A percentile compares a stretch with the other conserved stretches of the same genome.
Evolutionary conservation across 2,888 invertebrate species (phyloP).

Genomic region (Athetis lepigone): DNA sequence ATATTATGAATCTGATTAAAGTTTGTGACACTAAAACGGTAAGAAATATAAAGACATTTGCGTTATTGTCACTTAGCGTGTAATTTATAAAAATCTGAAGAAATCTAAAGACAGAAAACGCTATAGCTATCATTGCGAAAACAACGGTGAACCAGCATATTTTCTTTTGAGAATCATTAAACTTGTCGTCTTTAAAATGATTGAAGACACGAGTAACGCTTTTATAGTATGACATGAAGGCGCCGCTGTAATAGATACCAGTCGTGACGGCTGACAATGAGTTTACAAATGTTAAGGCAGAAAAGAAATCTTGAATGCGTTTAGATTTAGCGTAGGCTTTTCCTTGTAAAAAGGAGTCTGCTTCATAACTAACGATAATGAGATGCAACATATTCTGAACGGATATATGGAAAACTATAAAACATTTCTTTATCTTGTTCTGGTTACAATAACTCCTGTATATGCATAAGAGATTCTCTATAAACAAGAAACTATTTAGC

Average conservation of each 20-base stretch:
- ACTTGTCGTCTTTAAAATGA: background rate
- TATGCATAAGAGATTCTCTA: constrained; percentile 29
- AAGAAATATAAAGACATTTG: background rate
- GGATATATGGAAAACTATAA: constrained; percentile 1
- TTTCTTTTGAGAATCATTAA: background rate
- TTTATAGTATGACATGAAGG: constrained; percentile 13
- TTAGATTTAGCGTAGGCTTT: background rate
- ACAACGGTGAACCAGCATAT: constrained; percentile 10
- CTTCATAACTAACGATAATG: background rate
- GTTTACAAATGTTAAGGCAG: constrained; percentile 9
- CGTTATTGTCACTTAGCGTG: background rate
- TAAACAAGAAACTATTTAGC: background rate
- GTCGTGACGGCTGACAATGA: background rate
- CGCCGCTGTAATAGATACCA: constrained; percentile 5
- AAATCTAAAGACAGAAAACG: constrained; percentile 10
- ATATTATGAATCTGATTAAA: constrained; percentile 7
- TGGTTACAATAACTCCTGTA: constrained; percentile 20
- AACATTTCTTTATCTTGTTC: constrained; percentile 14
- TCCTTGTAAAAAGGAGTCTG: background rate
- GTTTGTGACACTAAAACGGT: constrained; percentile 16
- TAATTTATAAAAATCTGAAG: constrained; percentile 23
- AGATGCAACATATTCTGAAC: constrained; percentile 5
- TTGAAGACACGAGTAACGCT: background rate
- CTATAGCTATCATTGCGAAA: background rate
- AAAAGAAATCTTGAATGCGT: constrained; percentile 5